phyloP scores from a whole-genome alignment of 2,113 vertebrate genomes.

The Mirza zaza region DNA sequence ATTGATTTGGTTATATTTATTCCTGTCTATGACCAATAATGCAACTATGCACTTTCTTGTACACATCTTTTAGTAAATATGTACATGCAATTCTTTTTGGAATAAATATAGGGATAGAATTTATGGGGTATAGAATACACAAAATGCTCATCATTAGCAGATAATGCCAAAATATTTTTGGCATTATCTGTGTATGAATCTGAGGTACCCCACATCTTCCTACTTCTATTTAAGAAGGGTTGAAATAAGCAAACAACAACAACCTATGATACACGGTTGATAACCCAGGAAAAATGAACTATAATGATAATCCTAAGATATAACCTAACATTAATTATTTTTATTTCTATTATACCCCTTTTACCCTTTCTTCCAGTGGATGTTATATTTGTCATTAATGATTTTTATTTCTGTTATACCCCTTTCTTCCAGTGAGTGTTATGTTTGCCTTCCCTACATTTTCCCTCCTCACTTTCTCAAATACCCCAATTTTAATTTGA shows the following conservation, averaged over 20 bases:
- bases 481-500: neutral
- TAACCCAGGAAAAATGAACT: neutral
- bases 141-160: neutral
- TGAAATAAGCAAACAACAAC: neutral
- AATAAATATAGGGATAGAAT: neutral
- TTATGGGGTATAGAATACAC: neutral
- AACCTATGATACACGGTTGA: rapidly evolving
- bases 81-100: neutral
- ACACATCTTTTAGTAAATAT: neutral
- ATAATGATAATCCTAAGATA: neutral
- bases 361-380: rapidly evolving
- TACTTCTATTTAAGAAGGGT: neutral
- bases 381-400: too few species aligned
- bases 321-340: neutral
- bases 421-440: neutral
- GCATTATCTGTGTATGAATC: too few species aligned
- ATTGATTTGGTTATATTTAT: neutral
- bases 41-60: neutral
- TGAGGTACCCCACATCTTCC: neutral
- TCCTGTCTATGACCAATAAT: neutral
- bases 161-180: neutral
- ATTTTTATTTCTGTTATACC: neutral
- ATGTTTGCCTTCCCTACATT: neutral
- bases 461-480: neutral
- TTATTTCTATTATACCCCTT: neutral